A percentile compares a stretch with the other conserved stretches of the same genome.
Evolutionary conservation across 2,797 vertebrate genomes (phyloP).

Genomic region (Triplophysa yarkandensis): DNA sequence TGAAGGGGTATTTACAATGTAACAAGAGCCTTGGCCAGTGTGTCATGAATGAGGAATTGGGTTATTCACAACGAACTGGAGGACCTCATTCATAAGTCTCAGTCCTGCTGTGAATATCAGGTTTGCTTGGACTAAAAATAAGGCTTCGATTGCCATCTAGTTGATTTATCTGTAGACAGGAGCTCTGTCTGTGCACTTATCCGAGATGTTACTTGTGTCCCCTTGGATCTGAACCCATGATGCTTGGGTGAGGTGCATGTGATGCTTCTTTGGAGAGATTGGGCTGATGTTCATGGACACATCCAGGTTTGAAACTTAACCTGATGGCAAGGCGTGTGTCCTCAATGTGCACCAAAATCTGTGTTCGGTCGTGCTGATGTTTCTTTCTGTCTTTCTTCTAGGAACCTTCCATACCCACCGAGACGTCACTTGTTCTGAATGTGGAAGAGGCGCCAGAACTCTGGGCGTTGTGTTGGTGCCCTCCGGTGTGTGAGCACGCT

Average conservation of each 20-base stretch:
- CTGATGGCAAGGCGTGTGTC: slow-evolving; percentile 29
- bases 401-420: slow-evolving; percentile 72
- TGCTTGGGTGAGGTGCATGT: not conserved
- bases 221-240: too few species aligned
- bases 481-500: slow-evolving; percentile 55
- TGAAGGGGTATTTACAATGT: slow-evolving; percentile 59
- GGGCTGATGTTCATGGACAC: slow-evolving; percentile 42
- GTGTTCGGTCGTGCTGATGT: slow-evolving; percentile 28
- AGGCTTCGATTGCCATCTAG: slow-evolving; percentile 52
- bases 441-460: slow-evolving; percentile 65
- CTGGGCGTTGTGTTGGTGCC: slow-evolving; percentile 58
- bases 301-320: not conserved
- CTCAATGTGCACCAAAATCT: not conserved
- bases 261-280: slow-evolving; percentile 3
- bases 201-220: too few species aligned
- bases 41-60: slow-evolving; percentile 58
- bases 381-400: slow-evolving; percentile 52
- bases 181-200: too few species aligned
- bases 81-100: slow-evolving; percentile 67
- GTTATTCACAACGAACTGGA: slow-evolving; percentile 62
- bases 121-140: slow-evolving; percentile 71
- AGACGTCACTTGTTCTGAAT: slow-evolving; percentile 75
- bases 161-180: slow-evolving; percentile 7
- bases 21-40: slow-evolving; percentile 68
- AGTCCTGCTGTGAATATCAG: slow-evolving; percentile 74